Evolutionary conservation across 2,113 vertebrate species (phyloP).

Genomic region (Ophthalmotilapia sp.): DNA sequence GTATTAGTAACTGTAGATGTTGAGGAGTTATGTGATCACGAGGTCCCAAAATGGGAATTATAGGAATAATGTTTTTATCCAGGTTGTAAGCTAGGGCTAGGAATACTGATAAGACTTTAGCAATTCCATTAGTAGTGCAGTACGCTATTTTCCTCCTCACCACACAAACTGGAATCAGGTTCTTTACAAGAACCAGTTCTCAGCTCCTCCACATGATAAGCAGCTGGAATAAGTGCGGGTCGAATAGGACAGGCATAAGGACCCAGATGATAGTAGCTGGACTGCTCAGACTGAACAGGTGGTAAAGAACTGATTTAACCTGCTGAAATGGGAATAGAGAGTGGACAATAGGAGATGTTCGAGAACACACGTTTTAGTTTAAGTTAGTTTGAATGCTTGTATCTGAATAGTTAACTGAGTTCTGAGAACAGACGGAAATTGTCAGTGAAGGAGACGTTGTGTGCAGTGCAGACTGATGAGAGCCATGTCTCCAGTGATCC

Average conservation of each 20-base stretch:
- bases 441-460: neutral
- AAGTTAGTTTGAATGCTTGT: accelerated
- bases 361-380: neutral
- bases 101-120: neutral
- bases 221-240: neutral
- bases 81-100: neutral
- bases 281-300: neutral
- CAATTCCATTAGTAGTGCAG: neutral
- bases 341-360: neutral
- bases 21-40: neutral
- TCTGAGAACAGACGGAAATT: neutral
- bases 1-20: neutral
- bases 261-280: neutral
- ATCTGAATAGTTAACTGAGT: neutral
- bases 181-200: neutral
- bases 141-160: neutral
- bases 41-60: neutral
- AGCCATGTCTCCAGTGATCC: neutral
- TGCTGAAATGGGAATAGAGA: neutral
- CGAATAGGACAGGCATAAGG: neutral
- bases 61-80: neutral
- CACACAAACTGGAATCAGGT: neutral
- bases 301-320: neutral
- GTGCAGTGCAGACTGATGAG: neutral
- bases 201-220: neutral